Evolutionary conservation across 35 echinoderm and acorn worm genomes (phyloP), one percentile per base, ranked within the genome.

Genomic region (Apostichopus japonicus): DNA sequence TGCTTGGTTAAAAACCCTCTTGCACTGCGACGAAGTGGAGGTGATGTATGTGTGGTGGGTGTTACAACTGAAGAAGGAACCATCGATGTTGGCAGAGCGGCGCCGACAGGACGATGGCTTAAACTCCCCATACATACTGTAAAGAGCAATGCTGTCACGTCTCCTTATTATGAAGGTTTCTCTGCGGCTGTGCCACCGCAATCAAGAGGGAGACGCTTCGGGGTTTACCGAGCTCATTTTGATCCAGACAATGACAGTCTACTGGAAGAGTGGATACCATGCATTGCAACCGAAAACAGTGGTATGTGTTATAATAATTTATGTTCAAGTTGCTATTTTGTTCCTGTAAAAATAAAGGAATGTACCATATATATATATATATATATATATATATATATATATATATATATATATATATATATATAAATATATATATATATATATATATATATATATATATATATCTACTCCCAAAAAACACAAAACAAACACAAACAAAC

Each of bases 221-320:
- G 78, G 5, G 25, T 80, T 6, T 80, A 25, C 78, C 23, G 7
- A 25, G 78, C 25, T 11, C 0, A 80, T 0, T 11, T 80, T n/a
- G n/a, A n/a, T n/a, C n/a, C n/a, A n/a, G n/a, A n/a, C 2, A 1
- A 33, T 33, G 0, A 1, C 27, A 4, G 0, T 0, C 0, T 25
- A 0, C 4, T 6, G 22, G 5, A 1, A 23, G 78, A 80, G 78
- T 14, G 4, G 9, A 44, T 80, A 33, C 78, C 78, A 13, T 80
- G 78, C 7, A 80, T 80, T 24, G 78, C 78, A 11, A 80, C 78
- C 51, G 78, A 80, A 80, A 80, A 80, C 25, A 80, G 78, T 52
- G 78, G 78, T 80, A 80, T 27, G 78, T 80, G 27, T 33, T 33
- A 33, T 33, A 1, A 33, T 1, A 1, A 33, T 33, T 33, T 33